A percentile compares a stretch with the other conserved stretches of the same genome.
phyloP scores from a whole-genome alignment of 2,888 invertebrate genomes.

The Trypoxylon attenuatum region DNA sequence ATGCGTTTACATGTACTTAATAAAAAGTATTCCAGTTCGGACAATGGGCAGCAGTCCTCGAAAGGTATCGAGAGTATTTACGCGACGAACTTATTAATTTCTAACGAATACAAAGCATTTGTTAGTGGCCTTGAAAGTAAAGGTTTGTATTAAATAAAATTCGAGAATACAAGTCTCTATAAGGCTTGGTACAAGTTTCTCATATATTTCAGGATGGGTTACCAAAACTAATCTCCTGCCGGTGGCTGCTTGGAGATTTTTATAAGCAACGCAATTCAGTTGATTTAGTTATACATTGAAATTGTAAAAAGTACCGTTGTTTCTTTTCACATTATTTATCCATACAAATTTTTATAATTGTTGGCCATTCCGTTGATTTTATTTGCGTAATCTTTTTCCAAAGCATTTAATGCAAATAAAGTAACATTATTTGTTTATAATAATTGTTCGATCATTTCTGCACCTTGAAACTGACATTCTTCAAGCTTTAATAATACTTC shows the following conservation, averaged over 20 bases:
- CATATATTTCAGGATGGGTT: slow-evolving; percentile 77
- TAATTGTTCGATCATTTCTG: too few species aligned
- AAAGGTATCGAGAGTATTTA: slow-evolving; percentile 53
- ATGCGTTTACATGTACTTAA: slow-evolving; percentile 48
- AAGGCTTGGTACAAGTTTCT: not conserved
- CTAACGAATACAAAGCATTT: slow-evolving; percentile 62
- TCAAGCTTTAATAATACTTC: too few species aligned
- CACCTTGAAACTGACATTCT: too few species aligned
- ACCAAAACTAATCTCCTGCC: slow-evolving; percentile 77
- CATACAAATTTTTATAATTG: slow-evolving; percentile 28
- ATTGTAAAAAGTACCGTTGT: slow-evolving; percentile 11
- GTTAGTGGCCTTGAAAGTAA: slow-evolving; percentile 53
- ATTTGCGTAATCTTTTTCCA: slow-evolving; percentile 30
- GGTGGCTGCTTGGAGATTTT: slow-evolving; percentile 78
- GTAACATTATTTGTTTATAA: slow-evolving; percentile 34
- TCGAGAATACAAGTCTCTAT: not conserved
- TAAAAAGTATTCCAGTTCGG: slow-evolving; percentile 39
- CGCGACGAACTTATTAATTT: slow-evolving; percentile 55
- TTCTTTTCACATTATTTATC: slow-evolving; percentile 28
- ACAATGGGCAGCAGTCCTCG: slow-evolving; percentile 27
- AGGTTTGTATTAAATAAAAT: too few species aligned
- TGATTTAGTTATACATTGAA: not conserved
- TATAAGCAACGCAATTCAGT: slow-evolving; percentile 35
- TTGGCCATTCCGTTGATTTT: slow-evolving; percentile 19
- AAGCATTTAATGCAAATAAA: slow-evolving; percentile 29